These are phyloP conservation scores for Agelaius phoeniceus DNA, from an alignment of 2,113 vertebrate species.

Conservation along the genomic window DNA sequence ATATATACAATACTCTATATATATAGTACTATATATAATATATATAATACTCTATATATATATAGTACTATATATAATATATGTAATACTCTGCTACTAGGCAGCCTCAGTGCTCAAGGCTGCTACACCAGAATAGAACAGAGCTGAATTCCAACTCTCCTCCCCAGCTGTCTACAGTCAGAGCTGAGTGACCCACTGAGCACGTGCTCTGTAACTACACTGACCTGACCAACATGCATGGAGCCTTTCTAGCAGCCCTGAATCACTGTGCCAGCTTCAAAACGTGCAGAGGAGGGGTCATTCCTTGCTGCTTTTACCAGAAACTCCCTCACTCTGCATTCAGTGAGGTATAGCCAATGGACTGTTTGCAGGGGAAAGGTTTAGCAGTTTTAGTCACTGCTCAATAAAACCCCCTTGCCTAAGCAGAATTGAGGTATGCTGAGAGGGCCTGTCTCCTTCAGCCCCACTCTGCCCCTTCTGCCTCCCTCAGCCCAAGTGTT, in stretches of 20 bases:
- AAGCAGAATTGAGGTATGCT: not conserved
- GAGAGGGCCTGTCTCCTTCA: not conserved
- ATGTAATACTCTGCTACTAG: not conserved
- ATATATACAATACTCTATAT: too few relatives aligned
- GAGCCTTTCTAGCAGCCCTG: not conserved
- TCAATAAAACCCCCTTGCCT: not conserved
- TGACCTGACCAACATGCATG: not conserved
- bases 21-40: too few relatives aligned
- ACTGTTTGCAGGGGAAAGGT: not conserved
- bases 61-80: too few relatives aligned
- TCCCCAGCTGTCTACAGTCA: not conserved
- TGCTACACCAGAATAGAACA: not conserved
- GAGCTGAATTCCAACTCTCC: not conserved
- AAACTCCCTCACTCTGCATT: not conserved
- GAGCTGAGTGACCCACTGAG: not conserved
- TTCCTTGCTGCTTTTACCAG: not conserved
- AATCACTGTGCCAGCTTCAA: not conserved
- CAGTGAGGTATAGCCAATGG: not conserved
- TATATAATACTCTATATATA: too few relatives aligned
- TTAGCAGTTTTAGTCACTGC: not conserved
- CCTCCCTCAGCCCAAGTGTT: not conserved
- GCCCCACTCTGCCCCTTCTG: not conserved
- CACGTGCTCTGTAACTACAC: not conserved
- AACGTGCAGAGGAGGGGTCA: not conserved
- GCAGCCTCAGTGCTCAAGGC: not conserved